phyloP scores from a whole-genome alignment of 2,888 invertebrate species.

The Stictocephala bisonia region DNA sequence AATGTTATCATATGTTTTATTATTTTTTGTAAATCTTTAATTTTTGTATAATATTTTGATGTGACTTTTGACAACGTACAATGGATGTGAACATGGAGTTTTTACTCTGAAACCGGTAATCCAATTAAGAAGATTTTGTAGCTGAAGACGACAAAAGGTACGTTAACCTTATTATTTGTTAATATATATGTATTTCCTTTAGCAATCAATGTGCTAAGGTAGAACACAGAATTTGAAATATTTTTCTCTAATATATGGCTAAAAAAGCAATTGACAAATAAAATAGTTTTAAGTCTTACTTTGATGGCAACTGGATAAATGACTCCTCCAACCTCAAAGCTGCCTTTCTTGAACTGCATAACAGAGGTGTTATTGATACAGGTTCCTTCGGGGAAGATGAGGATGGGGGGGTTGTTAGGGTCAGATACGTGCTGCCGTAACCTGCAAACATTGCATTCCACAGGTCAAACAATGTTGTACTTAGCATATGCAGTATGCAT shows the following conservation, averaged over 20 bases:
- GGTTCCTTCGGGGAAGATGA: slow-evolving; percentile 99
- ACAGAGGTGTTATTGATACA: slow-evolving; percentile 99
- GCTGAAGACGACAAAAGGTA: too few species aligned
- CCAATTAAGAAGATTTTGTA: too few species aligned
- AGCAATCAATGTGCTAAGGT: not conserved
- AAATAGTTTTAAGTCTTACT: slow-evolving; percentile 69
- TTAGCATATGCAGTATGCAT: too few species aligned
- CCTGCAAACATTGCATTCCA: too few species aligned
- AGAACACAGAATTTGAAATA: not conserved
- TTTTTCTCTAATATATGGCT: not conserved
- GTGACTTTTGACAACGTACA: too few species aligned
- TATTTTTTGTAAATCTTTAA: too few species aligned
- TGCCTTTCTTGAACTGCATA: slow-evolving; percentile 99
- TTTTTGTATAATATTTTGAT: too few species aligned
- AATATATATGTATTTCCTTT: too few species aligned
- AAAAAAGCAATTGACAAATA: not conserved
- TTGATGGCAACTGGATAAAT: slow-evolving; percentile 99
- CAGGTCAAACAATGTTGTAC: not conserved
- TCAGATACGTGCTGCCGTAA: slow-evolving; percentile 93
- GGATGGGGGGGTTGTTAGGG: slow-evolving; percentile 92
- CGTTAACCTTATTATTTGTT: too few species aligned
- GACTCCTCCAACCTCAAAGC: slow-evolving; percentile 97
- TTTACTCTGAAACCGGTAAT: too few species aligned
- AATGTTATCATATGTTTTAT: too few species aligned
- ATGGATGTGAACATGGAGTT: too few species aligned